Evolutionary conservation across 2,888 invertebrate species (phyloP).

Genomic region (Glyphotaelius pellucidus): DNA sequence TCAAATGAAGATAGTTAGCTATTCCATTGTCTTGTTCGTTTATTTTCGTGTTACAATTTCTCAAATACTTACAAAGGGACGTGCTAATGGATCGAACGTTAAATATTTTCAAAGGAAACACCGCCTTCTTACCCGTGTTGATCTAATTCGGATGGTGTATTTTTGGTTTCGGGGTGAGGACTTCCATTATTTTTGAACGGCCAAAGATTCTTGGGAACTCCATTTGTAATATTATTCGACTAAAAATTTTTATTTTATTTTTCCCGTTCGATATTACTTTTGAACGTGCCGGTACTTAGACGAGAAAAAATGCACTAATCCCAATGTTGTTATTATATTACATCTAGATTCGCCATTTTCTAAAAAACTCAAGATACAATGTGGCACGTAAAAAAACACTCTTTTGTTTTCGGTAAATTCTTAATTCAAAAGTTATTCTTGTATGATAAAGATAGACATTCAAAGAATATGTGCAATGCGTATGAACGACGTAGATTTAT

Average conservation of each 20-base stretch:
- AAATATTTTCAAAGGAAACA: conserved; percentile 50
- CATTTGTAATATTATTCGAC: conserved; percentile 9
- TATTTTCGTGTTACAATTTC: conserved; percentile 38
- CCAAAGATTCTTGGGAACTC: not conserved
- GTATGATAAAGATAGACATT: no score
- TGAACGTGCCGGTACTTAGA: not conserved
- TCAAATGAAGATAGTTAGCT: not conserved
- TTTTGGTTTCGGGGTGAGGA: conserved; percentile 37
- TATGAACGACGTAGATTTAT: no score
- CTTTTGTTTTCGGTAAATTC: no score
- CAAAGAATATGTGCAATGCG: no score
- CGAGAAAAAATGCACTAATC: not conserved
- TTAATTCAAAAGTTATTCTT: no score
- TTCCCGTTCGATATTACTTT: not conserved
- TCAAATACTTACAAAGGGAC: conserved; percentile 42
- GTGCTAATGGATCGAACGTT: conserved; percentile 47
- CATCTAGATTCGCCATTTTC: no score
- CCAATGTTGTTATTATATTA: not conserved
- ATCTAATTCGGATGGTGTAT: conserved; percentile 45
- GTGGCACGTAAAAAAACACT: no score
- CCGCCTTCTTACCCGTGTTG: conserved; percentile 34
- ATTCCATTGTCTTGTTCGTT: conserved; percentile 12
- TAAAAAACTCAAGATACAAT: no score
- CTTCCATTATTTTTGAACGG: conserved; percentile 40
- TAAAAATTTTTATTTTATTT: conserved; percentile 5